Conservation (phyloP, 2,113 vertebrate genomes). For the Austrofundulus limnaeus region DNA sequence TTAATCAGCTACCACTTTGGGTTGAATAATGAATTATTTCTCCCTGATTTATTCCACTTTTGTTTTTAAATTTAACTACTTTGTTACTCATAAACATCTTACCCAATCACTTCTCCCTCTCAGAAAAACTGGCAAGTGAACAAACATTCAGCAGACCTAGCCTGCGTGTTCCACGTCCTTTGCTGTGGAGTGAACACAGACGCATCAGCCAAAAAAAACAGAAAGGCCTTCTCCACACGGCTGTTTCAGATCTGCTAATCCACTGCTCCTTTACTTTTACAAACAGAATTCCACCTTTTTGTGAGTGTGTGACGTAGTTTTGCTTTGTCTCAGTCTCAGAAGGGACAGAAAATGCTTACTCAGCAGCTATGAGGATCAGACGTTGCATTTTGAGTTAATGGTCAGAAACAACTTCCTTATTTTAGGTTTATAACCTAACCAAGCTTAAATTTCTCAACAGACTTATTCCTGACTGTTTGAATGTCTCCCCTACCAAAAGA, state of each 20-base stretch:
- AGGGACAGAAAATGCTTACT: constrained; percentile 42
- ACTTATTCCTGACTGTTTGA: too few species aligned
- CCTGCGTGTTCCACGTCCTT: constrained; percentile 27
- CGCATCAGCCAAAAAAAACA: constrained; percentile 69
- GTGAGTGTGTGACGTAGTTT: constrained; percentile 49
- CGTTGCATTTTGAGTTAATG: too few species aligned
- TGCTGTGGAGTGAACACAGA: constrained; percentile 54
- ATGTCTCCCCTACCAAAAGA: too few species aligned
- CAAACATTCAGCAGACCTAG: constrained; percentile 32
- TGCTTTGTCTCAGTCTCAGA: constrained; percentile 58
- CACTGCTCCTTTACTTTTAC: constrained; percentile 54
- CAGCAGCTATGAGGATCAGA: constrained; percentile 50
- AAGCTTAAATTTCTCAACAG: too few species aligned
- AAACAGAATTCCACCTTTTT: constrained; percentile 77
- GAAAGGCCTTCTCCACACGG: constrained; percentile 39
- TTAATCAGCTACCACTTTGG: constrained; percentile 20
- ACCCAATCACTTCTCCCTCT: not conserved
- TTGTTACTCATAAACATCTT: constrained; percentile 4
- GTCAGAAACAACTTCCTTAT: too few species aligned
- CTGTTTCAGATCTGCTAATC: constrained; percentile 75
- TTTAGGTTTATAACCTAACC: too few species aligned
- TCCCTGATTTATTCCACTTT: constrained; percentile 6
- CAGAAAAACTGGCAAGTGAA: constrained; percentile 28
- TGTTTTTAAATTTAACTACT: constrained; percentile 1
- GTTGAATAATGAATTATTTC: not conserved